A percentile compares a stretch with the other conserved stretches of the same genome.
These are phyloP conservation scores for Ammodytes dubius DNA, from an alignment of 2,113 vertebrate species.

Conservation along the genomic window DNA sequence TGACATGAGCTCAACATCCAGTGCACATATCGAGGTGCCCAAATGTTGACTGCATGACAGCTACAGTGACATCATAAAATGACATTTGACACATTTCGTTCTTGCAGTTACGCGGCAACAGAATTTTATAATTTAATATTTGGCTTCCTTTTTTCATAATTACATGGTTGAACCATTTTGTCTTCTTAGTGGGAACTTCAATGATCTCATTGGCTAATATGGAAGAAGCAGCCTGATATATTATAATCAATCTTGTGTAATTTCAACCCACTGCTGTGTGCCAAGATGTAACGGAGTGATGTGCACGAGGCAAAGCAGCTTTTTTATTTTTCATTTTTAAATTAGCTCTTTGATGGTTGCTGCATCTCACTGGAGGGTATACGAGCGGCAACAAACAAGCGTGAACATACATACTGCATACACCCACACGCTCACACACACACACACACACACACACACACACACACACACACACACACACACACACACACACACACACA, in stretches of 20 bases:
- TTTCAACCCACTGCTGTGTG: background rate
- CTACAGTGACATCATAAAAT: background rate
- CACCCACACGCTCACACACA: constrained; percentile 13
- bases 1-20: background rate
- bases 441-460: background rate
- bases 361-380: constrained; percentile 63
- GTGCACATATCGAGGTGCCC: background rate
- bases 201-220: background rate
- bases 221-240: constrained; percentile 34
- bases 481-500: constrained; percentile 11
- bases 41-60: background rate
- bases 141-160: background rate
- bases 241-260: constrained; percentile 30
- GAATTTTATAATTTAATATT: background rate
- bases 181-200: constrained; percentile 31
- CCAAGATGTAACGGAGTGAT: constrained; percentile 29
- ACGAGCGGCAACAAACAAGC: constrained; percentile 46
- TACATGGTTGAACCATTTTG: constrained; percentile 15
- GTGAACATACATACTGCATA: constrained; percentile 26
- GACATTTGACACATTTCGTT: background rate
- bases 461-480: background rate
- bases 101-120: constrained; percentile 13
- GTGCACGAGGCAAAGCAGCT: constrained; percentile 49
- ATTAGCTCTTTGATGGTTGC: constrained; percentile 70
- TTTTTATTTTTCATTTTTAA: constrained; percentile 21